Base-by-base conservation (phyloP, 2,888 invertebrate species). In the Dichetophora obliterata region DNA sequence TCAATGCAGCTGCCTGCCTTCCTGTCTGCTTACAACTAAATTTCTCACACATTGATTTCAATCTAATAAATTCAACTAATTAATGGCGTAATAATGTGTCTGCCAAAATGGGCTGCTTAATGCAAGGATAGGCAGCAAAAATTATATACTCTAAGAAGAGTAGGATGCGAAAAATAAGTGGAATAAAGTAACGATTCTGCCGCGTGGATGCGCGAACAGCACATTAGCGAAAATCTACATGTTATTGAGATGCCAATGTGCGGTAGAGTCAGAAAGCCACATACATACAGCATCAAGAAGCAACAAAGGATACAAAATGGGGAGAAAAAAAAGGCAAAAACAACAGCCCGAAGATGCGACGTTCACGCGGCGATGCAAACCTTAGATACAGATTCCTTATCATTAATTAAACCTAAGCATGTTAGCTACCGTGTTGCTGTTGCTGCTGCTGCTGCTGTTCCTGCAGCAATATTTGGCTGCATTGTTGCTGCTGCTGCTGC, bases 381-480 rank as follows among this genome's bases (percentile, higher is more conserved):
- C 85, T 86, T 86, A 86, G 86, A 86, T 87, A 86, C 85, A 87
- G 88, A 88, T 88, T 88, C 86, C 87, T 87, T 88, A 88, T 88
- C 88, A 88, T 88, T 88, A 88, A 88, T 88, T 88, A 88, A 88
- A 87, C 85, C 85, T 87, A 87, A 86, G 87, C 88, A 88, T 88
- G 88, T 88, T 87, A 85, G 88, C 88, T 88, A 88, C 88, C 86
- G 88, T 88, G 88, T 69, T 75, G 75, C 75, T 79, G 78, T n/a
- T 54, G 57, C 48, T 65, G 71, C 31, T 31, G 31, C 31, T 48
- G 27, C 24, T 59, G 4, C 24, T 31, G 31, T 48, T 54, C 54
- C 52, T 70, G 81, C 79, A 74, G 34, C 48, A 59, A 57, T 27
- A 22, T n/a, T 43, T 57, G 68, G 37, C 16, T 27, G 27, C 65